These are phyloP conservation scores for Idaea aversata DNA, from an alignment of 2,888 invertebrate genomes.

Conservation along the genomic window DNA sequence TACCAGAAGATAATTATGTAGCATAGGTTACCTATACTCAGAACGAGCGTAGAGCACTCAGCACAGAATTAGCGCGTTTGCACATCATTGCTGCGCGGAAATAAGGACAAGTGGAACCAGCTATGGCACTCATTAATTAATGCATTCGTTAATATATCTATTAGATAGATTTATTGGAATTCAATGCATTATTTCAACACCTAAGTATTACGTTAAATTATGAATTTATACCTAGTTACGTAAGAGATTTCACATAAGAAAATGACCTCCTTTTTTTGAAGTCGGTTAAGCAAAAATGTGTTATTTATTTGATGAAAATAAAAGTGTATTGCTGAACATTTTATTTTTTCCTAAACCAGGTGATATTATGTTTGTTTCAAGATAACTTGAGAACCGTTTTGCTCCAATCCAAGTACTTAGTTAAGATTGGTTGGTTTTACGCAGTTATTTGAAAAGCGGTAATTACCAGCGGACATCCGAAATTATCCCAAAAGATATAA, in stretches of 20 bases:
- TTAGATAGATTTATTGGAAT: slow-evolving; percentile 5
- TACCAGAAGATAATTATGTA: not conserved
- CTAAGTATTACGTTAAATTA: slow-evolving; percentile 8
- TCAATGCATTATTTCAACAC: slow-evolving; percentile 28
- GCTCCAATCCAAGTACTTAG: too few relatives aligned
- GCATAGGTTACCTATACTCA: not conserved
- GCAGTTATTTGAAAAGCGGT: too few relatives aligned
- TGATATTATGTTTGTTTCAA: too few relatives aligned
- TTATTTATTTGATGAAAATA: slow-evolving; percentile 47
- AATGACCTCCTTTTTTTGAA: slow-evolving; percentile 8
- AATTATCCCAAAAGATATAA: too few relatives aligned
- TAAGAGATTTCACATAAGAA: slow-evolving; percentile 7
- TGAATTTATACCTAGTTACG: slow-evolving; percentile 3
- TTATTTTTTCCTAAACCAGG: not conserved
- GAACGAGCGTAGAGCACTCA: not conserved
- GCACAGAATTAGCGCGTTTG: not conserved
- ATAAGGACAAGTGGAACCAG: not conserved
- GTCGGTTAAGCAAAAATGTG: slow-evolving; percentile 36
- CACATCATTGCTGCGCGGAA: not conserved
- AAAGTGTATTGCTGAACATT: slow-evolving; percentile 9
- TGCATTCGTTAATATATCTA: not conserved
- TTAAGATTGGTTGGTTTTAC: too few relatives aligned
- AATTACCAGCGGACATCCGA: too few relatives aligned
- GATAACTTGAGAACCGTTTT: too few relatives aligned
- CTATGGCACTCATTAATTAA: slow-evolving; percentile 2